These are phyloP conservation scores for Epistrophella euchroma DNA, from an alignment of 2,888 invertebrate species.

Conservation along the genomic window DNA sequence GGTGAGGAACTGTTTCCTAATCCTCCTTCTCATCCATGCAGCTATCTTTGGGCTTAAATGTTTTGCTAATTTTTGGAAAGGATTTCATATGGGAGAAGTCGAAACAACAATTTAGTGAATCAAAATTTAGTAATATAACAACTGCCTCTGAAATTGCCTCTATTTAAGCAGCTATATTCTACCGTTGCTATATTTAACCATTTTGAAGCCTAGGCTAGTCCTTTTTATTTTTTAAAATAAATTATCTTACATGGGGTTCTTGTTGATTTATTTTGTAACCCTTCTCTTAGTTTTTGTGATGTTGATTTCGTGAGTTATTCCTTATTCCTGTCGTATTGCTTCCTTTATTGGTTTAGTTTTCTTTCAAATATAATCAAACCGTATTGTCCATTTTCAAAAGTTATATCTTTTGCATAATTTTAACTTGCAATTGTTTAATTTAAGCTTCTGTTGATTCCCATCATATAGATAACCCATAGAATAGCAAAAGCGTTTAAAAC, in stretches of 20 bases:
- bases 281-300: background rate
- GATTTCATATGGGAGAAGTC: no score
- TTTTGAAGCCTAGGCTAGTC: background rate
- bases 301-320: background rate
- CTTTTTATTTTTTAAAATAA: background rate
- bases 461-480: background rate
- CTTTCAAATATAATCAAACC: background rate
- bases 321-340: background rate
- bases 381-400: background rate
- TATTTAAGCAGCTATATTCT: no score
- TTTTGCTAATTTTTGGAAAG: no score
- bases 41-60: no score
- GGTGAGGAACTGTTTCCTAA: no score
- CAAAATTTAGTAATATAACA: no score
- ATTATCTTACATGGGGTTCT: background rate
- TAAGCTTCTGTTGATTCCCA: background rate
- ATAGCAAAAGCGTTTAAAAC: constrained; percentile 15
- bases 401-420: background rate
- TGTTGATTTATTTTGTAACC: background rate
- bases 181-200: no score
- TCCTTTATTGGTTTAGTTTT: background rate
- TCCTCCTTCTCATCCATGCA: no score
- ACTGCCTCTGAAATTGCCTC: no score
- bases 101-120: no score
- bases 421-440: background rate